Percentiles rank a stretch among this genome's conserved stretches.
These are phyloP conservation scores for Poecilia latipinna DNA, from an alignment of 2,113 vertebrate genomes.

Conservation along the genomic window DNA sequence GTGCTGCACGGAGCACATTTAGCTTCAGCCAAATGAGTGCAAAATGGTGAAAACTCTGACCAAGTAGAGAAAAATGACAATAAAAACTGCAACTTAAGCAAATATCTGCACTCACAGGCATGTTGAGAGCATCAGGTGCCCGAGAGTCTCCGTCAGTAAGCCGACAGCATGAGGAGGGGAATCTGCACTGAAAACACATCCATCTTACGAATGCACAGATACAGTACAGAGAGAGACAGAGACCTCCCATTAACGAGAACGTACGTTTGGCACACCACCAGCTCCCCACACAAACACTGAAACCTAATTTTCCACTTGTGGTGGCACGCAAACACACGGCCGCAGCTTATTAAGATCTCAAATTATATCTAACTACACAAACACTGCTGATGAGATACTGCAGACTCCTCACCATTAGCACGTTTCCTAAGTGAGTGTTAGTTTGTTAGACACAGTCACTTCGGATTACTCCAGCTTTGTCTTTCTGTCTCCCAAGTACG, in stretches of 20 bases:
- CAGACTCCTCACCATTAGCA: constrained; percentile 51
- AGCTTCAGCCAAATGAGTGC: not conserved
- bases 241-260: constrained; percentile 23
- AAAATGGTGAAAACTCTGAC: not conserved
- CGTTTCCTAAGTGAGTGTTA: constrained; percentile 54
- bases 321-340: constrained; percentile 38
- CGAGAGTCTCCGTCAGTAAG: not conserved
- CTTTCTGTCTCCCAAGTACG: constrained; percentile 1
- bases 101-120: not conserved
- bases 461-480: constrained; percentile 38
- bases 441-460: constrained; percentile 39
- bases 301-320: constrained; percentile 33
- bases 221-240: not conserved
- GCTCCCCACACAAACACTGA: constrained; percentile 1
- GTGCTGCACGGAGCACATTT: not conserved
- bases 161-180: not conserved
- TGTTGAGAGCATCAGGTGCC: not conserved
- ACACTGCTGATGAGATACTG: constrained; percentile 6
- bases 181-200: not conserved
- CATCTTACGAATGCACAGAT: constrained; percentile 5
- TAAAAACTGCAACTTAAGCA: not conserved
- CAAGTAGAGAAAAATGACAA: not conserved
- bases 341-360: constrained; percentile 19
- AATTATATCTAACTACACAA: constrained; percentile 1
- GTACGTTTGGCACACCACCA: constrained; percentile 21